phyloP scores from a whole-genome alignment of 1,140 invertebrate species.

The Achroia grisella region DNA sequence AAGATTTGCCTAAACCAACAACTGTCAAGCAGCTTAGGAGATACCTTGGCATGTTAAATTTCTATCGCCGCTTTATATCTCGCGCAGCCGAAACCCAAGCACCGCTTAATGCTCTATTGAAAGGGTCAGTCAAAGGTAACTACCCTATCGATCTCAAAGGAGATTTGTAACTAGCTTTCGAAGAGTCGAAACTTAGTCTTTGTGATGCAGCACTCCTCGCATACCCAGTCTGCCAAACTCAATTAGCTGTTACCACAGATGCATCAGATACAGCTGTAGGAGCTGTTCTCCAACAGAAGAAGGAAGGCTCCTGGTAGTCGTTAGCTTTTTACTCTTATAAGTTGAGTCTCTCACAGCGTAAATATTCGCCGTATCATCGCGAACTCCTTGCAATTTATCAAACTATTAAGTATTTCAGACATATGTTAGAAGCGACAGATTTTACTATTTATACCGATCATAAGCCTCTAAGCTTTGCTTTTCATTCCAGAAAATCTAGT shows the following conservation, averaged over 20 bases:
- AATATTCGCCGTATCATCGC: slow-evolving; percentile 6
- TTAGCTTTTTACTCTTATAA: slow-evolving; percentile 1
- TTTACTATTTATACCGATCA: not conserved
- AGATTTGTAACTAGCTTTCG: not conserved
- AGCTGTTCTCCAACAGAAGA: slow-evolving; percentile 34
- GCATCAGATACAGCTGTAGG: slow-evolving; percentile 43
- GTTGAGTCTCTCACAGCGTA: not conserved
- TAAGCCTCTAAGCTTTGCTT: not conserved
- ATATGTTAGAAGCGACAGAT: not conserved
- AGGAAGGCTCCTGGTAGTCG: slow-evolving; percentile 11
- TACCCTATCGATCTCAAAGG: not conserved
- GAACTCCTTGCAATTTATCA: not conserved
- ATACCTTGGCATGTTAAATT: slow-evolving; percentile 20
- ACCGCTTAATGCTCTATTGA: not conserved
- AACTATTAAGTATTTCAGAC: not conserved
- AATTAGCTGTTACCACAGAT: slow-evolving; percentile 19
- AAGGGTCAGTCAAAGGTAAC: not conserved
- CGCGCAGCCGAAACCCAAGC: slow-evolving; percentile 1
- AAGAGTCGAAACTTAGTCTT: slow-evolving; percentile 9
- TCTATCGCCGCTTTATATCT: slow-evolving; percentile 24
- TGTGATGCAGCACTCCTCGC: slow-evolving; percentile 24
- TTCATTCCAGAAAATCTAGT: not conserved
- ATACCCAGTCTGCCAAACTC: slow-evolving; percentile 14
- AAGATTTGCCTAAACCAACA: not conserved
- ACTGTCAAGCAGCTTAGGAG: slow-evolving; percentile 6